Evolutionary conservation across 2,888 invertebrate genomes (phyloP), one percentile per base, ranked within the genome.

Genomic region (Allophyes oxyacanthae): DNA sequence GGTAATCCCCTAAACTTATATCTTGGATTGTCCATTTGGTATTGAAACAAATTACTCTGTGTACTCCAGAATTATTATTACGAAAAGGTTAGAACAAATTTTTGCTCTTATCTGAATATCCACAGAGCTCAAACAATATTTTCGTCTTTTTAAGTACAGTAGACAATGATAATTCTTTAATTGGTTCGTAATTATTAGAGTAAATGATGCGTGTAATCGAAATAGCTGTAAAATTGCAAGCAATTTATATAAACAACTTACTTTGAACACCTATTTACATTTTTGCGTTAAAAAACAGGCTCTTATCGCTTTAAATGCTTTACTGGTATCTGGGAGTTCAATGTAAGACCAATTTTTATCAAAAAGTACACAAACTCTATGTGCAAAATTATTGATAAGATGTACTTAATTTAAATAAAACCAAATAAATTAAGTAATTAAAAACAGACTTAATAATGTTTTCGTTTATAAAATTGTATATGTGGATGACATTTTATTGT

Each of bases 241-340:
- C 15, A 25, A 49, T 41, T 54, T 54, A 25, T 33, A 44, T 37
- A 41, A 1, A 0, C 48, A 20, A 26, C 28, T 28, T 28, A 33
- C 28, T 53, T 10, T 26, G 10, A 37, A 33, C 11, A 20, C 14
- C 15, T 30, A 38, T 49, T 54, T 44, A 34, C 14, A 40, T 53
- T 34, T 38, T 25, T 46, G n/a, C 46, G 11, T 43, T 45, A n/a
- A 45, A 61, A 42, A 50, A 46, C 6, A 8, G 8, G 4, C 13
- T 49, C 2, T 48, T 55, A 65, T 65, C 68, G 2, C 3, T 46
- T 13, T 33, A 11, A 30, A 25, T 33, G 13, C 14, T 37, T 11
- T 54, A 33, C 11, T 11, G n/a, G n/a, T 63, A 43, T 60, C 42
- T 43, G 10, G n/a, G 28, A 45, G 64, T 54, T 69, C 64, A 68